phyloP scores from a whole-genome alignment of 2,888 invertebrate species.

The Eledona agricola region DNA sequence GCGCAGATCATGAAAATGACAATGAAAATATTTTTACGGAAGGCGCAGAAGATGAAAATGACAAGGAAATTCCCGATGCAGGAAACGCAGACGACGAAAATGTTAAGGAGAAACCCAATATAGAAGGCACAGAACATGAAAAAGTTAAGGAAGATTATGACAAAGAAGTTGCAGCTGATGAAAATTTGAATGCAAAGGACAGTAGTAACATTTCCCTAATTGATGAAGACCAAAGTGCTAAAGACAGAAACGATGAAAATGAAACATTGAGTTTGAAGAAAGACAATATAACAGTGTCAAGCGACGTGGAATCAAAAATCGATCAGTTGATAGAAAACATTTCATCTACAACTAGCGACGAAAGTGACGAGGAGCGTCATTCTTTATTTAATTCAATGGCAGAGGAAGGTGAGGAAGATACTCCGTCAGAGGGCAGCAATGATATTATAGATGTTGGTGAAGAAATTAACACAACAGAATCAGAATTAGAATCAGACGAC shows the following conservation, averaged over 20 bases:
- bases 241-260: not conserved
- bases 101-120: too few species aligned
- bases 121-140: too few species aligned
- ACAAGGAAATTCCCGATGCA: too few species aligned
- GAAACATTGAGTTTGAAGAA: not conserved
- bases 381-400: conserved; percentile 39
- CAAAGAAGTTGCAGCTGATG: too few species aligned
- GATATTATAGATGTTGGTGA: conserved; percentile 59
- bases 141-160: too few species aligned
- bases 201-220: too few species aligned
- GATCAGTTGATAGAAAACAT: not conserved
- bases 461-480: conserved; percentile 46
- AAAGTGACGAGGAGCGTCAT: conserved; percentile 5
- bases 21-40: too few species aligned
- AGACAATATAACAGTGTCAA: not conserved
- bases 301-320: conserved; percentile 1
- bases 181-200: too few species aligned
- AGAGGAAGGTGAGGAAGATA: conserved; percentile 59
- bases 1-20: too few species aligned
- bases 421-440: conserved; percentile 58
- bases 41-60: too few species aligned
- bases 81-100: too few species aligned
- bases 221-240: too few species aligned
- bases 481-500: conserved; percentile 14
- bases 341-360: not conserved